phyloP scores from a whole-genome alignment of 1,140 invertebrate genomes.

The Dreissena polymorpha region DNA sequence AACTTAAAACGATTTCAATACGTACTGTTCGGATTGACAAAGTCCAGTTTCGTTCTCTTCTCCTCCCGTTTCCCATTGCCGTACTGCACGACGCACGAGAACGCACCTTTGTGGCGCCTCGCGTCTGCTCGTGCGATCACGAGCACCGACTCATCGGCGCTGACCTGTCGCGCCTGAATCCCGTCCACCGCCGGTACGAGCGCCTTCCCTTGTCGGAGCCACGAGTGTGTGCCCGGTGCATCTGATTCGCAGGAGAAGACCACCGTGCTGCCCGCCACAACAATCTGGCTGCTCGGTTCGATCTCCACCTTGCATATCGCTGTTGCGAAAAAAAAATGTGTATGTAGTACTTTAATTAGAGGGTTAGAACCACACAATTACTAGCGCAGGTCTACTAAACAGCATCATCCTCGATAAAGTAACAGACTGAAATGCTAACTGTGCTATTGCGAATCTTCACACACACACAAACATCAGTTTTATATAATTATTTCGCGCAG shows the following conservation, averaged over 20 bases:
- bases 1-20: background rate
- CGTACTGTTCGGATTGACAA: conserved; percentile 6
- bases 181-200: background rate
- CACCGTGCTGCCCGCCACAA: conserved; percentile 22
- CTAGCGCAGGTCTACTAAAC: too few species aligned
- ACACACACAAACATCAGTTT: too few species aligned
- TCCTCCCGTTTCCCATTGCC: background rate
- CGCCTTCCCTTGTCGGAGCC: background rate
- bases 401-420: too few species aligned
- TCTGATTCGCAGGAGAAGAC: conserved; percentile 26
- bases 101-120: conserved; percentile 8
- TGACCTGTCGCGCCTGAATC: background rate
- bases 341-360: too few species aligned
- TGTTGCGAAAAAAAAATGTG: too few species aligned
- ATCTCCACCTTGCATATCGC: background rate
- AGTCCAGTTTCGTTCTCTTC: background rate
- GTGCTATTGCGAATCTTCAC: too few species aligned
- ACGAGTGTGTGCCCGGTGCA: background rate
- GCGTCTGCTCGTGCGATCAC: conserved; percentile 11
- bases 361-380: too few species aligned
- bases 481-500: too few species aligned
- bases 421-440: too few species aligned
- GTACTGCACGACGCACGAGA: background rate
- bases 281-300: conserved; percentile 9
- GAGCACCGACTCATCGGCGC: background rate